Evolutionary conservation across 2,797 vertebrate species (phyloP), one percentile per base, ranked within the genome.

Genomic region (Tolypeutes matacus): DNA sequence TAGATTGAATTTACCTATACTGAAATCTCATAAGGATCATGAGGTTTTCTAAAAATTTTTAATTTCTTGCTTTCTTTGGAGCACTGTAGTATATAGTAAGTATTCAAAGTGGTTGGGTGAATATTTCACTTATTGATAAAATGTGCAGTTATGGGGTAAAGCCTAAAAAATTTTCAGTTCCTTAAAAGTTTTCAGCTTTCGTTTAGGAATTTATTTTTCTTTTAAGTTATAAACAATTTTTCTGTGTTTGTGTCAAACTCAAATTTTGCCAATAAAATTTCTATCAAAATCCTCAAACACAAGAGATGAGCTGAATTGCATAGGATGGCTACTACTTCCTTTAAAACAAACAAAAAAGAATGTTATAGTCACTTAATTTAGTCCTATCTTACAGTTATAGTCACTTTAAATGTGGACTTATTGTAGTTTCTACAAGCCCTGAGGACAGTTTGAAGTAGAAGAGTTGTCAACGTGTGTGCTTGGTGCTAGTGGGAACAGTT

Each of bases 261-360:
- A 70, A 20, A 29, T 90, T 73, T 95, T 83, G 36, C 85, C 49
- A 51, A 25, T 78, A 60, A 92, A 93, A 93, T 46, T 89, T 77
- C 34, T 94, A 23, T 62, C 51, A 39, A 67, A 88, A 82, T 51
- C 20, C 15, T 15, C 34, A 83, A 62, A 31, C n/a, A 58, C 29
- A 76, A 89, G 42, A 86, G 17, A 86, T 42, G 20, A 70, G 17
- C 73, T 36, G 15, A 95, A 64, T 62, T 83, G 11, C 3, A 21
- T 5, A 67, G 25, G 31, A 78, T 51, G 58, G 0, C 18, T 83
- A 29, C 27, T 81, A 29, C 31, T 76, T 89, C 23, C 53, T 94
- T 91, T 58, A 69, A 86, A 85, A 60, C 7, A n/a, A 46, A 81
- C 15, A 62, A 85, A 82, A 23, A 73, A 82, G 69, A 58, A 3